Evolutionary conservation across 2,888 invertebrate genomes (phyloP).

Genomic region (Patella caerulea): DNA sequence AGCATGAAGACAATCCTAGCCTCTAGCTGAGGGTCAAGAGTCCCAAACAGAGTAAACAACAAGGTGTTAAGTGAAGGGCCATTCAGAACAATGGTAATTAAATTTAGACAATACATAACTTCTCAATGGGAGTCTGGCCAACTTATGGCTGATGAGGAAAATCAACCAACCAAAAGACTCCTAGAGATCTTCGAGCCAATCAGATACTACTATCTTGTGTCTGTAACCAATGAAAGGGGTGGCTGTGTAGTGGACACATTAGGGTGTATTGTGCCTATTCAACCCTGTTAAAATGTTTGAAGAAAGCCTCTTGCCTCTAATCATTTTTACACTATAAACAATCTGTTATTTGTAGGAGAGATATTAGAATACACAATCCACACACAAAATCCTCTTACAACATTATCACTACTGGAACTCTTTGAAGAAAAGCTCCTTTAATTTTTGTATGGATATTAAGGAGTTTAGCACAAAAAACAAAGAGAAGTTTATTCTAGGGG

Average conservation of each 20-base stretch:
- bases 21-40: neutral
- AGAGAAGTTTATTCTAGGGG: neutral
- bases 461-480: conserved; percentile 1
- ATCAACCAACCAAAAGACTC: neutral
- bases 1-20: no score
- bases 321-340: conserved; percentile 12
- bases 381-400: neutral
- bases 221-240: neutral
- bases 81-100: neutral
- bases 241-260: neutral
- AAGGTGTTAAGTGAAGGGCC: conserved; percentile 9
- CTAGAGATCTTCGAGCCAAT: neutral
- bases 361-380: conserved; percentile 1
- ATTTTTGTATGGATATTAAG: conserved; percentile 2
- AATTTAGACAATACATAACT: conserved; percentile 4
- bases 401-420: neutral
- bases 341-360: conserved; percentile 6
- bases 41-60: neutral
- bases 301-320: neutral
- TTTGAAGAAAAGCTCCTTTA: conserved; percentile 6
- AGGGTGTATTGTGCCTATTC: neutral
- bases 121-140: conserved; percentile 3
- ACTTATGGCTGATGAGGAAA: neutral
- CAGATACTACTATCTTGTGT: neutral
- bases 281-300: neutral